Evolutionary conservation across 2,113 vertebrate genomes (phyloP).

Genomic region (Esox niger): DNA sequence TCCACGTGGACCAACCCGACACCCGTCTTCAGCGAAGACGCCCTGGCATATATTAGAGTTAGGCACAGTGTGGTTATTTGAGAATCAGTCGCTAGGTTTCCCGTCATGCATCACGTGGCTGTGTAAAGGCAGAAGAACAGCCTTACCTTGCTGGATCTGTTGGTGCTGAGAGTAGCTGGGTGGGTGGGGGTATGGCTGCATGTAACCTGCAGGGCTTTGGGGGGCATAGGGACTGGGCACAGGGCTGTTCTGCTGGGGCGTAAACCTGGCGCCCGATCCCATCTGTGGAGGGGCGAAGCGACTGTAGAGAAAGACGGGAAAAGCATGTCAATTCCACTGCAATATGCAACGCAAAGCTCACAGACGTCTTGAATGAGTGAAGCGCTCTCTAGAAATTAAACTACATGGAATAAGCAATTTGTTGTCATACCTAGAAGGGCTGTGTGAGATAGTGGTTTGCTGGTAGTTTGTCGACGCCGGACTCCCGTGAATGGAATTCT

Average conservation of each 20-base stretch:
- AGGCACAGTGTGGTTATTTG: background rate
- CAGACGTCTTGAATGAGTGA: background rate
- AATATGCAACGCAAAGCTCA: background rate
- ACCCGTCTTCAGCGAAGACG: background rate
- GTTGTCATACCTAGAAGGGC: conserved; percentile 88
- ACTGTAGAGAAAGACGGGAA: conserved; percentile 62
- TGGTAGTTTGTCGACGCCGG: conserved; percentile 96
- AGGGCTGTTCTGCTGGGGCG: conserved; percentile 94
- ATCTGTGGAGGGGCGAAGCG: conserved; percentile 91
- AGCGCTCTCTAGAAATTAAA: background rate
- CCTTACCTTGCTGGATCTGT: conserved; percentile 90
- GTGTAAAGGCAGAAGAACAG: background rate
- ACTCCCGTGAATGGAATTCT: conserved; percentile 97
- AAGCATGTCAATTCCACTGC: background rate
- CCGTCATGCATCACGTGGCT: background rate
- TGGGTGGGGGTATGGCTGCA: conserved; percentile 92
- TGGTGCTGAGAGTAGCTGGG: conserved; percentile 92
- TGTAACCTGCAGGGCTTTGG: conserved; percentile 93
- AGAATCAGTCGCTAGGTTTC: background rate
- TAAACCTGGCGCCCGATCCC: conserved; percentile 87
- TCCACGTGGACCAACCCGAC: background rate
- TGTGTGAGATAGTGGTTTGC: conserved; percentile 93
- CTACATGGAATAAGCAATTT: background rate
- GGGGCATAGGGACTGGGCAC: conserved; percentile 97
- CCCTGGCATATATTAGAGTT: background rate